Conservation (phyloP, 2,113 vertebrate genomes). For the Bombycilla garrulus region DNA sequence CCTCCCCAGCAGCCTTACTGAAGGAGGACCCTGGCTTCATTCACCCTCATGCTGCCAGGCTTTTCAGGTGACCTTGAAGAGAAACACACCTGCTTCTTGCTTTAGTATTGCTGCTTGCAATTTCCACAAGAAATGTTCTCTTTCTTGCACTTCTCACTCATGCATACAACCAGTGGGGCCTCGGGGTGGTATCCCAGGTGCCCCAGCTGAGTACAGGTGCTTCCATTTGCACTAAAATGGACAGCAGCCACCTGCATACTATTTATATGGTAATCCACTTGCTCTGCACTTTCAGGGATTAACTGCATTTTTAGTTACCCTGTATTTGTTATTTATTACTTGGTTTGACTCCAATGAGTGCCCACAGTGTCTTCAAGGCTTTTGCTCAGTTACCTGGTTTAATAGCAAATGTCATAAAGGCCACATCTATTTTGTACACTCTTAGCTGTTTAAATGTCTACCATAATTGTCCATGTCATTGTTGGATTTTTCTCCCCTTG, state of each 20-base stretch:
- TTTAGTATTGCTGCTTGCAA: not conserved
- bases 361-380: not conserved
- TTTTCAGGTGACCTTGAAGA: not conserved
- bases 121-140: not conserved
- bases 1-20: not conserved
- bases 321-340: not conserved
- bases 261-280: not conserved
- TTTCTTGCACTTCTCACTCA: not conserved
- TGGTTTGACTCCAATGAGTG: not conserved
- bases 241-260: not conserved
- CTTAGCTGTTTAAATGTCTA: not conserved
- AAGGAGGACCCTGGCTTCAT: not conserved
- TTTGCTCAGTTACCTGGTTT: not conserved
- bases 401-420: not conserved
- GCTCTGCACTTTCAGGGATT: not conserved
- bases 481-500: not conserved
- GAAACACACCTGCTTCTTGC: not conserved
- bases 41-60: not conserved
- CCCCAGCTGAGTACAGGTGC: not conserved
- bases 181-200: rapidly evolving
- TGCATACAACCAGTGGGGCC: not conserved
- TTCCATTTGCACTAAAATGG: not conserved
- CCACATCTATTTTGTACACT: not conserved
- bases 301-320: not conserved
- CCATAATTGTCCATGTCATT: not conserved